These are phyloP conservation scores for Danio tinwini DNA, from an alignment of 2,797 vertebrate species.

Conservation along the genomic window DNA sequence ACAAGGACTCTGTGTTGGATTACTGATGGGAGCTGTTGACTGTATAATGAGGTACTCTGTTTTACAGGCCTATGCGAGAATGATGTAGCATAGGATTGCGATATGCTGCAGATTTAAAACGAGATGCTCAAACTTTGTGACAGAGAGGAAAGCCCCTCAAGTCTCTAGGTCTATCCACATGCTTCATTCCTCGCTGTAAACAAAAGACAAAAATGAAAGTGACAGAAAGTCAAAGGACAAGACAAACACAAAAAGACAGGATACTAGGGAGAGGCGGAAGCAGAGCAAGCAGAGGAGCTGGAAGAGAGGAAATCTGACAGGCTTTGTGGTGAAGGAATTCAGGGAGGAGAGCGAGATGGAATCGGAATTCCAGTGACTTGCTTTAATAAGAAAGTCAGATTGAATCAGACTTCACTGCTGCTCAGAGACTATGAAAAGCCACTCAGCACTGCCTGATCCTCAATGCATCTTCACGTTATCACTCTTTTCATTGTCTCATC, in stretches of 20 bases:
- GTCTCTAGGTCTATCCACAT: not conserved
- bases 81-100: constrained; percentile 13
- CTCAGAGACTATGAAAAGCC: constrained; percentile 51
- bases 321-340: constrained; percentile 34
- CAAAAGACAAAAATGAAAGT: constrained; percentile 55
- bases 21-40: constrained; percentile 15
- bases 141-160: constrained; percentile 1
- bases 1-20: constrained; percentile 22
- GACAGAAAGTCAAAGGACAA: constrained; percentile 54
- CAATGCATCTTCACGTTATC: not conserved
- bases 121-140: constrained; percentile 14
- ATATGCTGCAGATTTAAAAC: not conserved
- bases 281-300: constrained; percentile 27
- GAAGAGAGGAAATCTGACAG: constrained; percentile 32
- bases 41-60: constrained; percentile 11
- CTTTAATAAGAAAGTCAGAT: constrained; percentile 63
- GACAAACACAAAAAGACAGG: constrained; percentile 64
- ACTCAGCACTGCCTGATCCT: constrained; percentile 46
- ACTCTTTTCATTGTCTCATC: constrained; percentile 2
- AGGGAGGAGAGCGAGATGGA: constrained; percentile 44
- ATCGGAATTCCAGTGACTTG: constrained; percentile 63
- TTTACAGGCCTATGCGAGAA: constrained; percentile 21
- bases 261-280: constrained; percentile 45
- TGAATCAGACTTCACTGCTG: constrained; percentile 57
- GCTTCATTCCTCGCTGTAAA: constrained; percentile 44